Percentiles rank a stretch among this genome's conserved stretches.
These are phyloP conservation scores for Mnemiopsis leidyi DNA, from an alignment of 37 sponge, comb jelly and placozoan species.

Conservation along the genomic window DNA sequence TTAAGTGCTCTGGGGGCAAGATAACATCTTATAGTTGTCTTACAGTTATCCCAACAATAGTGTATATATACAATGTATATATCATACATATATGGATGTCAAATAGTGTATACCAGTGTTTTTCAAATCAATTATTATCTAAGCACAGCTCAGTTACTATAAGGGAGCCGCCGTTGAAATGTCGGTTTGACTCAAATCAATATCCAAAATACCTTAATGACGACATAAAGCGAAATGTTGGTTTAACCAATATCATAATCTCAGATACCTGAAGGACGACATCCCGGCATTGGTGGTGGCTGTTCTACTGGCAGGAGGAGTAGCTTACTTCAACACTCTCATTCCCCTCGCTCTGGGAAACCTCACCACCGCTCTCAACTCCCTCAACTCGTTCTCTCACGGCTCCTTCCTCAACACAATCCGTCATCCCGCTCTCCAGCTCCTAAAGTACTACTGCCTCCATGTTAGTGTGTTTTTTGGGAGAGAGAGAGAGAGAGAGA, in stretches of 20 bases:
- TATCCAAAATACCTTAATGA: no score
- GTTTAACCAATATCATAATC: not conserved
- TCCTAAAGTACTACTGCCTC: conserved; percentile 16
- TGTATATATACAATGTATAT: no score
- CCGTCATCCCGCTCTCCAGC: not conserved
- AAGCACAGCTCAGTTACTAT: no score
- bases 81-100: no score
- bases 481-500: not conserved
- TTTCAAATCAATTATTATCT: no score
- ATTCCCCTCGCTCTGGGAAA: conserved; percentile 51
- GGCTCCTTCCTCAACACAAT: not conserved
- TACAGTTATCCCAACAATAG: no score
- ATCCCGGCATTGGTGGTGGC: not conserved
- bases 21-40: no score
- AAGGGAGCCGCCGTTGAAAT: no score
- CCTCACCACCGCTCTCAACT: conserved; percentile 53
- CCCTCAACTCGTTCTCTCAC: not conserved
- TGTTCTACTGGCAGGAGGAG: not conserved
- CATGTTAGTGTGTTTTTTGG: conserved; percentile 41
- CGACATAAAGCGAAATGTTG: no score
- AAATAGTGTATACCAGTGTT: no score
- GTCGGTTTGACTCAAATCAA: no score
- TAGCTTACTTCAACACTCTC: conserved; percentile 51
- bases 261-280: conserved; percentile 35
- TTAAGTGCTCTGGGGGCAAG: not conserved